Conservation (phyloP, 37 sponge, comb jelly and placozoan genomes). For the Theonella swinhoei region DNA sequence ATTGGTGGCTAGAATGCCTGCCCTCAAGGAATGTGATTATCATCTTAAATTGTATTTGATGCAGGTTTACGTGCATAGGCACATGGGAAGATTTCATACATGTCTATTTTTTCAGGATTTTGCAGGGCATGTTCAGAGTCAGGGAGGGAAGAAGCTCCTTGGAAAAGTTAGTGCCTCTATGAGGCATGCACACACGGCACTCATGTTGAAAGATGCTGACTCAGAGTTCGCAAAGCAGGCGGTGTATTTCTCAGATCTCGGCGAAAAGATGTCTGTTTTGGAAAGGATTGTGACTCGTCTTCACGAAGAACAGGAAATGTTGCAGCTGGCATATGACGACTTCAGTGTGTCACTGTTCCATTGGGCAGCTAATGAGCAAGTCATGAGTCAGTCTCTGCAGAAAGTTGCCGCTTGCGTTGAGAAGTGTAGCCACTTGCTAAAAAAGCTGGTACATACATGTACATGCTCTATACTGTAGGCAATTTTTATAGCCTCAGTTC, state of each 20-base stretch:
- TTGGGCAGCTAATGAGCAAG: constrained; percentile 57
- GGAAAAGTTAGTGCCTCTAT: constrained; percentile 32
- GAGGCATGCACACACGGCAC: constrained; percentile 50
- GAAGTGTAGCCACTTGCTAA: constrained; percentile 10
- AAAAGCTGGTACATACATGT: constrained; percentile 27
- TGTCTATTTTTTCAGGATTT: constrained; percentile 18
- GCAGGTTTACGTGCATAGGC: background rate
- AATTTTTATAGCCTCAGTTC: too few species aligned
- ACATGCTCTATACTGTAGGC: too few species aligned
- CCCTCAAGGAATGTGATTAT: too few species aligned
- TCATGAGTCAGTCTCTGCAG: constrained; percentile 33
- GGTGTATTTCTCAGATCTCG: constrained; percentile 51
- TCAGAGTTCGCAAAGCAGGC: constrained; percentile 42
- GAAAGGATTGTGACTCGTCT: constrained; percentile 55
- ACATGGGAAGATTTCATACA: background rate
- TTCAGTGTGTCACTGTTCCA: constrained; percentile 38
- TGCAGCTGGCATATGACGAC: background rate
- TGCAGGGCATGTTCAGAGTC: constrained; percentile 9
- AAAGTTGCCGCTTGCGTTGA: constrained; percentile 46
- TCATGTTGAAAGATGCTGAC: constrained; percentile 52
- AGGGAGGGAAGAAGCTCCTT: constrained; percentile 9
- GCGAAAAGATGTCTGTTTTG: constrained; percentile 46
- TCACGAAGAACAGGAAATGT: constrained; percentile 58
- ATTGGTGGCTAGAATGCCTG: too few species aligned
- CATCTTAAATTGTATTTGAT: background rate